Evolutionary conservation across 2,888 invertebrate genomes (phyloP), one percentile per base, ranked within the genome.

Genomic region (Pristionchus maxplancki): DNA sequence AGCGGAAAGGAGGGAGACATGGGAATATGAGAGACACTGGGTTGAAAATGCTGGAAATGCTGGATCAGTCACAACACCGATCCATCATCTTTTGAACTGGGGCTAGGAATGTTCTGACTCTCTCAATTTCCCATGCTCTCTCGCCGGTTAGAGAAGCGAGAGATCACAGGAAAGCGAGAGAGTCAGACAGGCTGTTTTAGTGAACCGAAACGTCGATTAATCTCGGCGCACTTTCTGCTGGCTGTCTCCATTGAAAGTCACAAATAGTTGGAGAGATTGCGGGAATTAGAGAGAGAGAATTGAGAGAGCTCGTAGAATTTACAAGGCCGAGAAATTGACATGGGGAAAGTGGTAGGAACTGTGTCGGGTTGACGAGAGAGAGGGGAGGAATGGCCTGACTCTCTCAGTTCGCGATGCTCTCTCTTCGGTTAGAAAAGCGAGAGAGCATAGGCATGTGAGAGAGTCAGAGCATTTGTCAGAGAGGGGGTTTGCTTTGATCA

Each of bases 291-390:
- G 78, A 78, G 44, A 34, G 11, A 8, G 31, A 67, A 44, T 48
- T 40, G 40, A 20, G 78, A 78, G 78, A 24, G 44, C 44, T 17
- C 71, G 78, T 48, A n/a, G 44, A 71, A 78, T 78, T 78, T 78
- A 78, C 78, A 78, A 78, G 78, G 78, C 78, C 78, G 78, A 17
- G 78, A 78, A 78, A 78, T 44, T 78, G 78, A 44, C n/a, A 40
- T 50, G 50, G 50, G 6, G 13, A 15, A 50, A 50, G 53, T 31
- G 34, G 74, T 40, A 44, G n/a, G 44, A 44, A 78, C n/a, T 78
- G 44, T 44, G 78, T 44, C 44, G 78, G 40, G 71, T 64, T 31
- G 44, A 44, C 5, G 74, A 74, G 74, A 44, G 31, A 34, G 15
- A 17, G 17, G n/a, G n/a, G n/a, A n/a, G n/a, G n/a, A n/a, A n/a